Conservation (phyloP, 2,797 vertebrate genomes). For the Lutjanus argentimaculatus region DNA sequence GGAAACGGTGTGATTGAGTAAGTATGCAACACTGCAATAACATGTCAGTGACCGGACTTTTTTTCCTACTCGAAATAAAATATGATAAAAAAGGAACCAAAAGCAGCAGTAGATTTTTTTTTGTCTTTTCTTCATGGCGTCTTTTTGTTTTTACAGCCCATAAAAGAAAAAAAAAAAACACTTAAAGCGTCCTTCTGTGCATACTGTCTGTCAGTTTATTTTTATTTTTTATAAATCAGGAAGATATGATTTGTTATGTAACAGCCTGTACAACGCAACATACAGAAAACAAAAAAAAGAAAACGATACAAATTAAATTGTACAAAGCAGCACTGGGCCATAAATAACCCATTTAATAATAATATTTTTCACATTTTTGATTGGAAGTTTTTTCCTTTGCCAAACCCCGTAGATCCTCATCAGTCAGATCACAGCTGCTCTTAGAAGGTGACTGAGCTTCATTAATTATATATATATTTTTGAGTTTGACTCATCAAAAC, state of each 20-base stretch:
- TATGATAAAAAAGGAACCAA: slow-evolving; percentile 53
- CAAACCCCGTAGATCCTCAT: slow-evolving; percentile 48
- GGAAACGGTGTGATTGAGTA: slow-evolving; percentile 78
- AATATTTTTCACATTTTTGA: slow-evolving; percentile 86
- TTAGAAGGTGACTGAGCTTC: slow-evolving; percentile 60
- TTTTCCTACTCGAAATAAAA: slow-evolving; percentile 86
- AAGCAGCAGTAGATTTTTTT: slow-evolving; percentile 44
- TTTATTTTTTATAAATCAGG: slow-evolving; percentile 87
- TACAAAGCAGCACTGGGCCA: slow-evolving; percentile 86
- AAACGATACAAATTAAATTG: slow-evolving; percentile 80
- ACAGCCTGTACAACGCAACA: slow-evolving; percentile 88
- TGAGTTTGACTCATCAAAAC: slow-evolving; percentile 54
- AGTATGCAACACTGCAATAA: slow-evolving; percentile 85
- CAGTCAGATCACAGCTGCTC: slow-evolving; percentile 69
- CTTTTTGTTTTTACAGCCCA: background rate
- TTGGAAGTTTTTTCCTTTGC: slow-evolving; percentile 71
- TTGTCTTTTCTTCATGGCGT: slow-evolving; percentile 56
- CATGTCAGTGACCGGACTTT: slow-evolving; percentile 76
- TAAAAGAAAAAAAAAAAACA: slow-evolving; percentile 4
- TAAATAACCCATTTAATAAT: slow-evolving; percentile 77
- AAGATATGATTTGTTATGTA: slow-evolving; percentile 89
- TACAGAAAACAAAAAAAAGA: slow-evolving; percentile 74
- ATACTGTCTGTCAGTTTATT: slow-evolving; percentile 82
- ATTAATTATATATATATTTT: slow-evolving; percentile 16
- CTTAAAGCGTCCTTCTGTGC: slow-evolving; percentile 63